Evolutionary conservation across 2,888 invertebrate genomes (phyloP), one percentile per base, ranked within the genome.

Genomic region (Ornithoptera alexandrae): DNA sequence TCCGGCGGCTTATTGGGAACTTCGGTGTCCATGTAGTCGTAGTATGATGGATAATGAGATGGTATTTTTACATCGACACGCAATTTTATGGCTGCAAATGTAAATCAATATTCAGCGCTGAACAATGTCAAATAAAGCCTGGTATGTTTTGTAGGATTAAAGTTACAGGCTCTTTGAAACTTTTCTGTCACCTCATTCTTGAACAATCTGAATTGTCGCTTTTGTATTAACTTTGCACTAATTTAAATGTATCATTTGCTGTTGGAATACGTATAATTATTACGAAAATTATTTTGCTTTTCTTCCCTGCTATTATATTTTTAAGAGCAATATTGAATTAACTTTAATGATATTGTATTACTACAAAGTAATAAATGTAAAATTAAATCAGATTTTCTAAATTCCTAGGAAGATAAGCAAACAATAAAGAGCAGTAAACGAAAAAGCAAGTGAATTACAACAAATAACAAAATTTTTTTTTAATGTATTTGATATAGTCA

Each of bases 1-100:
- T 74, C 71, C 0, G 85, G 83, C 30, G 74, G 72, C 12, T 76
- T 46, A 1, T 73, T 75, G 64, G 73, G 76, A 22, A 76, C 69
- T 53, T 82, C 83, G 8, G 79, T 72, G 72, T 91, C 90, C 69
- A 81, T 73, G 76, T 90, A 91, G 75, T 92, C 91, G 76, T 88
- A 90, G 77, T 82, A 86, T 7, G 84, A 68, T 0, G 92, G 91
- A 67, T 91, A 92, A 74, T 86, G 87, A 1, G 83, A 72, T 10
- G 91, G 92, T 85, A 92, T 85, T 73, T 84, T 85, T 65, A 79
- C 73, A 46, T 82, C 85, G 7, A 91, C 81, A 1, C 77, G 80
- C 10, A 74, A 73, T 72, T 83, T 87, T 18, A 90, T 87, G 42
- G 79, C 92, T 92, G 79, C 7, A 83, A 81, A 68, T 39, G 20